phyloP scores from a whole-genome alignment of 2,113 vertebrate genomes.

The Xenopus laevis region DNA sequence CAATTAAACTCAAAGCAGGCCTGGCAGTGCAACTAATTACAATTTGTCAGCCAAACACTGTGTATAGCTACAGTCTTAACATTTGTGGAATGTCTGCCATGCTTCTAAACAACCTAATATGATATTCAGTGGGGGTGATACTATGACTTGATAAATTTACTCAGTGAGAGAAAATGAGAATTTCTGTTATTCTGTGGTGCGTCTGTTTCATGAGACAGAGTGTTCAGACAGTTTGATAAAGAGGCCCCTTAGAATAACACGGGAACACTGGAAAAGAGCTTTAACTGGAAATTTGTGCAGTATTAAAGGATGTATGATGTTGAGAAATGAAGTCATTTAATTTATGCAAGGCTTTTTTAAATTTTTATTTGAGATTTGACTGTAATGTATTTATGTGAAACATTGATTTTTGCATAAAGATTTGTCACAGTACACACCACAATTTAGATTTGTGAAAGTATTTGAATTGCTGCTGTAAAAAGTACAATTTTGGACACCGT shows the following conservation, averaged over 20 bases:
- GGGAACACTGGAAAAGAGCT: neutral
- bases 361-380: too few species aligned
- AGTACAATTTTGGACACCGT: too few species aligned
- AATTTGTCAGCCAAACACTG: constrained; percentile 20
- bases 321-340: too few species aligned
- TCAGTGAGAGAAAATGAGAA: neutral
- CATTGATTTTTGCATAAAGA: too few species aligned
- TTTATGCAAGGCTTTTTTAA: too few species aligned
- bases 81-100: constrained; percentile 22
- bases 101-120: constrained; percentile 9
- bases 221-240: neutral
- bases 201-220: neutral
- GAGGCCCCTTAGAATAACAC: constrained; percentile 2
- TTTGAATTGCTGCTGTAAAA: too few species aligned
- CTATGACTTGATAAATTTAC: neutral
- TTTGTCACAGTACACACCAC: too few species aligned
- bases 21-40: constrained; percentile 34
- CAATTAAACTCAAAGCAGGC: constrained; percentile 13
- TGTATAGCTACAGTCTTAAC: constrained; percentile 2
- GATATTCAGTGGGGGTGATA: neutral
- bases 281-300: neutral
- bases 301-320: too few species aligned
- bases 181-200: neutral
- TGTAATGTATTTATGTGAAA: too few species aligned
- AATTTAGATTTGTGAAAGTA: too few species aligned